These are phyloP conservation scores for Bradysia coprophila DNA, from an alignment of 1,140 invertebrate species.

Conservation along the genomic window DNA sequence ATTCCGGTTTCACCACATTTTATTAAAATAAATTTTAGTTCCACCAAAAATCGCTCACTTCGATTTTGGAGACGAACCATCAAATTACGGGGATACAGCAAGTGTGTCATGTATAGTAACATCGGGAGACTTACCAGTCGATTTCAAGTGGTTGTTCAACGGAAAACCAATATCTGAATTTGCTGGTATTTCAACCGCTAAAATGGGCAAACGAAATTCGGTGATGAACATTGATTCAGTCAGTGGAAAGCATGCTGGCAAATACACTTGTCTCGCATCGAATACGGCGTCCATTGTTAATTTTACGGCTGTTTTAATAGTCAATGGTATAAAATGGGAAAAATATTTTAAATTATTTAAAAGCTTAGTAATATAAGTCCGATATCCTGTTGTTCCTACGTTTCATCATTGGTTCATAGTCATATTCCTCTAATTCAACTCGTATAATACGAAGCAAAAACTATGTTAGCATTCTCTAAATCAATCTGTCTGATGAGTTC, in stretches of 20 bases:
- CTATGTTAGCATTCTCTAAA: too few relatives aligned
- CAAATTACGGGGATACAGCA: slow-evolving; percentile 46
- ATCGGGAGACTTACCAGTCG: slow-evolving; percentile 53
- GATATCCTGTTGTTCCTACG: too few relatives aligned
- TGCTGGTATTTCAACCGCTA: slow-evolving; percentile 15
- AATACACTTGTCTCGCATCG: slow-evolving; percentile 49
- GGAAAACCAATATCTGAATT: slow-evolving; percentile 19
- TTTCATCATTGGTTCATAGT: too few relatives aligned
- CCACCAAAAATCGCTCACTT: slow-evolving; percentile 44
- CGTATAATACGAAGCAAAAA: too few relatives aligned
- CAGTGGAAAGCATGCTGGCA: slow-evolving; percentile 38
- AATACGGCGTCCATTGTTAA: slow-evolving; percentile 36
- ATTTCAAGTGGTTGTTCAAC: slow-evolving; percentile 50
- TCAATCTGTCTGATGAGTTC: too few relatives aligned
- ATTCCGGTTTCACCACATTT: not conserved
- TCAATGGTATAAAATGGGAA: slow-evolving; percentile 34
- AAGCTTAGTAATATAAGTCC: not conserved
- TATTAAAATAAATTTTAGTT: slow-evolving; percentile 22
- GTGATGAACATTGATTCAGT: slow-evolving; percentile 32
- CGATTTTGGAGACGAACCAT: slow-evolving; percentile 41
- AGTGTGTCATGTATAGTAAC: slow-evolving; percentile 49
- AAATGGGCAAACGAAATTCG: slow-evolving; percentile 28
- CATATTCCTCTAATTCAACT: not conserved
- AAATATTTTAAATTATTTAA: too few relatives aligned
- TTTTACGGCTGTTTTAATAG: slow-evolving; percentile 30